Evolutionary conservation across 1,140 invertebrate species (phyloP).

Genomic region (Orchestia grillus): DNA sequence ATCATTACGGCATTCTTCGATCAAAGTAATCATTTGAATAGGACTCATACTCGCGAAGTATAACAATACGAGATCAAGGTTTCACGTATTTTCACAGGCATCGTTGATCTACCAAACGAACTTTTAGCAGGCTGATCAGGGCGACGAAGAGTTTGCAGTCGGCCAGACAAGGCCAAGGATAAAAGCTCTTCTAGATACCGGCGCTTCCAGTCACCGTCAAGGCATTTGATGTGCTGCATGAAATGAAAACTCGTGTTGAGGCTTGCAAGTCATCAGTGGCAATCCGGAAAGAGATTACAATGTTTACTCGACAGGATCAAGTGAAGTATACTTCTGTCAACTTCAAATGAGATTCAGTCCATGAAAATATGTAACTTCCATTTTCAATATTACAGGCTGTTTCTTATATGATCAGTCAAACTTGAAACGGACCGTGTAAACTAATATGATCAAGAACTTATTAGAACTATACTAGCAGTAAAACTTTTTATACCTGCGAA

Average conservation of each 20-base stretch:
- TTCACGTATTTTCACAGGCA: not conserved
- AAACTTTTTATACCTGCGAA: no score
- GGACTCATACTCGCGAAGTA: not conserved
- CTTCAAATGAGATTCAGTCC: no score
- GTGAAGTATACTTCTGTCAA: no score
- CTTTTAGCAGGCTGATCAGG: not conserved
- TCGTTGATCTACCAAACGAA: not conserved
- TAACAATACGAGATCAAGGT: not conserved
- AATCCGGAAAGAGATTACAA: no score
- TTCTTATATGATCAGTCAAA: no score
- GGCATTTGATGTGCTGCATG: not conserved
- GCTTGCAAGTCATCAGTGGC: not conserved
- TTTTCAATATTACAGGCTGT: no score
- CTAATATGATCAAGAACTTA: no score
- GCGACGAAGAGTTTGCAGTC: not conserved
- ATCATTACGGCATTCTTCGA: not conserved
- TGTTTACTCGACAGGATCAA: no score
- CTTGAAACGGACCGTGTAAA: no score
- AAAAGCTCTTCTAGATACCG: conserved; percentile 24
- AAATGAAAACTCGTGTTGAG: not conserved
- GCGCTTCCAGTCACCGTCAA: not conserved
- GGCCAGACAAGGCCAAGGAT: not conserved
- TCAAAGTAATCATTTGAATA: not conserved
- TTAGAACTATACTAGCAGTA: no score
- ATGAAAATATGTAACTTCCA: no score